Conservation (phyloP, 2,113 vertebrate genomes). For the Trematomus loennbergii region DNA sequence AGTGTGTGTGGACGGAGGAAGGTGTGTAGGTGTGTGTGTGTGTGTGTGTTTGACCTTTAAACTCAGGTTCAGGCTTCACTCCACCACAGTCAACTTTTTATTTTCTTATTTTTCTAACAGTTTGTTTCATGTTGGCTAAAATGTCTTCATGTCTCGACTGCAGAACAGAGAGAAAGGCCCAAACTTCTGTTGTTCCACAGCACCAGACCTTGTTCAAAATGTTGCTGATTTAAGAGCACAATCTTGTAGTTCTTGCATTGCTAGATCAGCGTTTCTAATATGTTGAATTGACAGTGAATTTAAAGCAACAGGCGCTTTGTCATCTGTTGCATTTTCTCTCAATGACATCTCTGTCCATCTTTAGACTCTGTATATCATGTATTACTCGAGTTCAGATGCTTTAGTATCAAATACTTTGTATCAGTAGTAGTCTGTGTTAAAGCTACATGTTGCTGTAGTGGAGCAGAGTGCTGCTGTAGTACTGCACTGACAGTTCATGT, state of each 20-base stretch:
- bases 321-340: neutral
- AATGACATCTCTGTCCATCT: neutral
- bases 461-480: neutral
- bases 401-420: neutral
- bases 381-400: too few relatives aligned
- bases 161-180: too few relatives aligned
- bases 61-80: neutral
- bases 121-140: neutral
- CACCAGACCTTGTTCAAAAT: neutral
- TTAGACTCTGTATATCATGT: too few relatives aligned
- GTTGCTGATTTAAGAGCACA: neutral
- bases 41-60: neutral
- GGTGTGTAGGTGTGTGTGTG: neutral
- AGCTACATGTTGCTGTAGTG: neutral
- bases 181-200: too few relatives aligned
- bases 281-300: neutral
- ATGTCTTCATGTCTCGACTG: neutral
- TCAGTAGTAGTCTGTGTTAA: neutral
- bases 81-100: neutral
- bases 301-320: neutral
- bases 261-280: too few relatives aligned
- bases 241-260: neutral
- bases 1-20: neutral
- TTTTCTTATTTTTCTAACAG: too few relatives aligned
- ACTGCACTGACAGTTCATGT: neutral